A percentile compares a stretch with the other conserved stretches of the same genome.
Conservation (phyloP, 92 coral and sea anemone species). For the Isaurus tuberculatus region DNA sequence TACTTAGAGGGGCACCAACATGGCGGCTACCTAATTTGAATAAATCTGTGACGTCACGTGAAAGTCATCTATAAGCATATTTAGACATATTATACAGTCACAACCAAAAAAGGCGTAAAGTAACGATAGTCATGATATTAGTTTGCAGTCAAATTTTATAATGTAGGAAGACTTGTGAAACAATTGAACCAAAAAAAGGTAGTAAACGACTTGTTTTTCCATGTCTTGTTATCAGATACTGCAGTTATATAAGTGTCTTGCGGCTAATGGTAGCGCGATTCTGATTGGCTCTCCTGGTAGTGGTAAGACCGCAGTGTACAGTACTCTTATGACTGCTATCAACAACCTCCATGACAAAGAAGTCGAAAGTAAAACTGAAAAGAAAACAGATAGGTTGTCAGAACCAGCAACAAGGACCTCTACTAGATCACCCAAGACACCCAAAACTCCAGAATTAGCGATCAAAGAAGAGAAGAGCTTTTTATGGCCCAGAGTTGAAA, state of each 20-base stretch:
- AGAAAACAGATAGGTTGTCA: constrained; percentile 12
- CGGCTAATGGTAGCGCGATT: constrained; percentile 74
- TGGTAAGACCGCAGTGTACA: constrained; percentile 87
- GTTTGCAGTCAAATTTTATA: too few species aligned
- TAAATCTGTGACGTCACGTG: too few species aligned
- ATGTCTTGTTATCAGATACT: constrained; percentile 64
- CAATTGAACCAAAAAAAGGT: too few species aligned
- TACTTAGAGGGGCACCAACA: too few species aligned
- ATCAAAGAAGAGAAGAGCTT: constrained; percentile 42
- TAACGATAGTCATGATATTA: too few species aligned
- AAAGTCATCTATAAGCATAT: too few species aligned
- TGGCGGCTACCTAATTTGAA: too few species aligned
- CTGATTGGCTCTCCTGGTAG: constrained; percentile 90
- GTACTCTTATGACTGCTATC: constrained; percentile 74
- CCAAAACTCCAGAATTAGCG: constrained; percentile 1
- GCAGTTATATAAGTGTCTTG: constrained; percentile 81
- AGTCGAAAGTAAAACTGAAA: constrained; percentile 44
- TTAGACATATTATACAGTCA: too few species aligned
- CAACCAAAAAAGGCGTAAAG: too few species aligned
- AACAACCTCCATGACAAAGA: constrained; percentile 78
- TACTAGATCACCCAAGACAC: constrained; percentile 15
- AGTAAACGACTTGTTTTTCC: too few species aligned
- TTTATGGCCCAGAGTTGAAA: constrained; percentile 82
- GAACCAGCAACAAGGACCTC: constrained; percentile 45
- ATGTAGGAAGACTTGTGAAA: too few species aligned